Evolutionary conservation across 2,888 invertebrate genomes (phyloP), one percentile per base, ranked within the genome.

Genomic region (Heliconius hortense): DNA sequence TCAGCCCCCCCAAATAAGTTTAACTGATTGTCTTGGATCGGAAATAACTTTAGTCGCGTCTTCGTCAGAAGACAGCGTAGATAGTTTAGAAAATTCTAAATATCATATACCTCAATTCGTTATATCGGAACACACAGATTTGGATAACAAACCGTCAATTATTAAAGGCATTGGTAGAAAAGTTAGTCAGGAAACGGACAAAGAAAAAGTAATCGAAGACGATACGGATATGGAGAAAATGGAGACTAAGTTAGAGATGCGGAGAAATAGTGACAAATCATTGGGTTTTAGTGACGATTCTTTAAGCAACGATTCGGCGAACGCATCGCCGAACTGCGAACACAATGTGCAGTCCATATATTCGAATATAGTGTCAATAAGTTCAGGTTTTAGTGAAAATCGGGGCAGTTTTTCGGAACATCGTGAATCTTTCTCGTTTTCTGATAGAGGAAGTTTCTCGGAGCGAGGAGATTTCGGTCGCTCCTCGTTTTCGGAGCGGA

Each of bases 11-110:
- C 98, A 98, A 89, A 98, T 98, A 78, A 98, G 98, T 82, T 95
- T 98, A 15, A 98, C 98, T 0, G 98, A 98, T 87, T 98, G 98
- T 73, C 95, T 97, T 73, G 98, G 98, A 0, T 97, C 97, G 10
- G 97, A 97, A 89, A 96, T 97, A 0, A 97, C 97, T 0, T 85
- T 97, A 3, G 96, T 97, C 0, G 97, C 97, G 0, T 97, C 97
- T 0, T 96, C 97, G 0, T 96, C 96, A 0, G 95, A 96, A 78
- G 96, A 96, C 77, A 96, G 96, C 68, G 95, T 96, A 89, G 96
- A 96, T 72, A 95, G 96, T 69, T 85, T 96, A 63, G 96, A 96
- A 75, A 95, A 94, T 73, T 80, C 90, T 0, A 92, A 90, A 56
- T 93, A 94, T 76, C 86, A 94, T 0, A 85, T 95, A 21, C 95